phyloP scores from a whole-genome alignment of 2,888 invertebrate species.

The Chorisops tibialis region DNA sequence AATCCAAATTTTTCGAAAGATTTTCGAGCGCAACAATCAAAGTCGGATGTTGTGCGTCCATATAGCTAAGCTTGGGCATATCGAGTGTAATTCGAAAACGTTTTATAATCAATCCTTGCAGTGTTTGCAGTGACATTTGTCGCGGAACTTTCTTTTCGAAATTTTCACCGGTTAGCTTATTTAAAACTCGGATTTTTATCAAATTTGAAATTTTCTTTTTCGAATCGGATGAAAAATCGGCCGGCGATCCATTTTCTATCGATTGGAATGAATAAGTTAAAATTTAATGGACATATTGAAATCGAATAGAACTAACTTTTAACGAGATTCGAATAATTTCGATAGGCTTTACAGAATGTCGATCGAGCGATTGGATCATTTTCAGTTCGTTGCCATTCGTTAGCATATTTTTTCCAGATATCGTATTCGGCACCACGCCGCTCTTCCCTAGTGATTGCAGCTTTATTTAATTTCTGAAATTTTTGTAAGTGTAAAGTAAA shows the following conservation, averaged over 20 bases:
- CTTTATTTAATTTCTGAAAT: constrained; percentile 60
- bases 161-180: constrained; percentile 52
- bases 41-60: constrained; percentile 59
- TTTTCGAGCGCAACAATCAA: constrained; percentile 76
- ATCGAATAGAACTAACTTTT: constrained; percentile 60
- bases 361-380: constrained; percentile 47
- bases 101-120: constrained; percentile 75
- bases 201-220: constrained; percentile 67
- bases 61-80: constrained; percentile 49
- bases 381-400: constrained; percentile 65
- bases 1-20: constrained; percentile 75
- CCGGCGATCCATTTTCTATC: constrained; percentile 82
- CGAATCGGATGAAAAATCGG: constrained; percentile 64
- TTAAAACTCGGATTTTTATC: constrained; percentile 59
- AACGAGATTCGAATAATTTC: constrained; percentile 70
- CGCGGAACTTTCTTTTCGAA: constrained; percentile 70
- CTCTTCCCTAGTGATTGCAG: constrained; percentile 64
- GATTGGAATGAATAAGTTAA: background rate
- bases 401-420: constrained; percentile 78
- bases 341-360: constrained; percentile 67
- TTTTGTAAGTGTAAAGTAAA: background rate
- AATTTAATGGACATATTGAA: background rate
- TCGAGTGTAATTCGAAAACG: constrained; percentile 59
- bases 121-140: constrained; percentile 77
- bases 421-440: constrained; percentile 87